Evolutionary conservation across 2,797 vertebrate species (phyloP).

Genomic region (Pelodytes ibericus): DNA sequence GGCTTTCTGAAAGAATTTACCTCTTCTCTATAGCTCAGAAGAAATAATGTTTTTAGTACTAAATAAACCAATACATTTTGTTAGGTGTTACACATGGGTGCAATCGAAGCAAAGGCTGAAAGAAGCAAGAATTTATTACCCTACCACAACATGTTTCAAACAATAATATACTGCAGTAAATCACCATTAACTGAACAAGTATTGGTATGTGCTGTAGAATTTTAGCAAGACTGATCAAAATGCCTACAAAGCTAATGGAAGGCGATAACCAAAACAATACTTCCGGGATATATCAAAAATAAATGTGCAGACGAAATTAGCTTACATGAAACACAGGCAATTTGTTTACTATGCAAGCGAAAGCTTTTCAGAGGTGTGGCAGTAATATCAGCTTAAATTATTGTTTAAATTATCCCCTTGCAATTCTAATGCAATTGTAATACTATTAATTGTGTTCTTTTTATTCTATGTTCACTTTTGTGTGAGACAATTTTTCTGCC

Average conservation of each 20-base stretch:
- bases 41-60: conserved; percentile 32
- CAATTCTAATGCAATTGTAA: too few relatives aligned
- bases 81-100: conserved; percentile 64
- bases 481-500: too few relatives aligned
- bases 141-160: conserved; percentile 62
- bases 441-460: too few relatives aligned
- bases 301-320: not conserved
- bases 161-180: conserved; percentile 69
- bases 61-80: conserved; percentile 30
- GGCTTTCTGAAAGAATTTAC: conserved; percentile 10
- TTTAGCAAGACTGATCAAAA: conserved; percentile 71
- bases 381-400: conserved; percentile 30
- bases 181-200: conserved; percentile 72
- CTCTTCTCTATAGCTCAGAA: conserved; percentile 5
- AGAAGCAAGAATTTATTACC: conserved; percentile 62
- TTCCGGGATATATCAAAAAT: conserved; percentile 53
- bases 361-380: conserved; percentile 68
- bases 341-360: conserved; percentile 74
- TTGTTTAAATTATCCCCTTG: too few relatives aligned
- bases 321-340: conserved; percentile 6
- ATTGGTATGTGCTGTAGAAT: conserved; percentile 65
- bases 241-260: conserved; percentile 63
- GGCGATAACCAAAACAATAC: conserved; percentile 65
- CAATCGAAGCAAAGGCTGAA: conserved; percentile 59
- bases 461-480: too few relatives aligned